Conservation (phyloP, 2,797 vertebrate species). For the Neomorphus geoffroyi region DNA sequence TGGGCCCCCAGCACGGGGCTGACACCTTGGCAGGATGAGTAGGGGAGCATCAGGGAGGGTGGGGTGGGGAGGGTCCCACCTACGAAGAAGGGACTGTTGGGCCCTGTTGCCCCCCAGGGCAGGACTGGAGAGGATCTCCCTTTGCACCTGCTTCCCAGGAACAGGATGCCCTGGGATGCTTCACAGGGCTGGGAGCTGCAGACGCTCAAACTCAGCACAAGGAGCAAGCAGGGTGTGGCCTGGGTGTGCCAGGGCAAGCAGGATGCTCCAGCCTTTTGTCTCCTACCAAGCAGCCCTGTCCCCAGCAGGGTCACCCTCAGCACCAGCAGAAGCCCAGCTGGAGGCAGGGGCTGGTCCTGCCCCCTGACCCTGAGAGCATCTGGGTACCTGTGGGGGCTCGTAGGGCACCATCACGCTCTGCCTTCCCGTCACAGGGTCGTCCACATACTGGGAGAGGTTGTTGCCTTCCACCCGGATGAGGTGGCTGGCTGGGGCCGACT, state of each 20-base stretch:
- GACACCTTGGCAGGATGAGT: not conserved
- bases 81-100: not conserved
- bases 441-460: constrained; percentile 93
- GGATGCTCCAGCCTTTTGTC: not conserved
- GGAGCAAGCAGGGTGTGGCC: fast-evolving
- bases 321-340: fast-evolving
- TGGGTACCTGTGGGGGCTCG: constrained; percentile 91
- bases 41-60: not conserved
- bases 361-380: fast-evolving
- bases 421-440: constrained; percentile 92
- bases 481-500: constrained; percentile 93
- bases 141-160: not conserved
- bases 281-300: not conserved
- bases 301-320: fast-evolving
- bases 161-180: not conserved
- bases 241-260: not conserved
- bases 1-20: not conserved
- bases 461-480: constrained; percentile 96
- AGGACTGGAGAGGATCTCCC: not conserved
- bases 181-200: not conserved
- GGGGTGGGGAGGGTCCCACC: not conserved
- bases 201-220: fast-evolving
- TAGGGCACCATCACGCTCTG: constrained; percentile 96
- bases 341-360: not conserved
- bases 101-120: not conserved